phyloP scores from a whole-genome alignment of 2,113 vertebrate species.

The Phylloscopus whistleri region DNA sequence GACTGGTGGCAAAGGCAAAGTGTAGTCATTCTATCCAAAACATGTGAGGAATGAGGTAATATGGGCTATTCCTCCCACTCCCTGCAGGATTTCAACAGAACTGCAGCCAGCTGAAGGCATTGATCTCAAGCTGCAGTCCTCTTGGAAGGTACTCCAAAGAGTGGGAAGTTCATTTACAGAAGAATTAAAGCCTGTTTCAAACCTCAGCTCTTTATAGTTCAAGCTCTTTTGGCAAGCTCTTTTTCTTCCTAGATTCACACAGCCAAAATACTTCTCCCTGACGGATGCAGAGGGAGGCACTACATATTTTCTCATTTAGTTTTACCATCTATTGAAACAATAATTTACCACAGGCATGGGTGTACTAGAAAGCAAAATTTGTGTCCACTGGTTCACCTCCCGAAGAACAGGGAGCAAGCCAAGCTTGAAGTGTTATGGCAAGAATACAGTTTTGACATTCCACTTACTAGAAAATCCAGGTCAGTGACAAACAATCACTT shows the following conservation, averaged over 20 bases:
- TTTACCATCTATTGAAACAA: neutral
- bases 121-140: conserved; percentile 3
- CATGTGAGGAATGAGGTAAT: conserved; percentile 30
- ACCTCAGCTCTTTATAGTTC: neutral
- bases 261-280: neutral
- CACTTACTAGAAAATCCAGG: neutral
- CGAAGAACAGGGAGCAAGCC: neutral
- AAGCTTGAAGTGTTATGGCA: neutral
- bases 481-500: neutral
- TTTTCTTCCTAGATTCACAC: neutral
- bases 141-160: conserved; percentile 35
- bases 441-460: neutral
- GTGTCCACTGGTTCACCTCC: neutral
- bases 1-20: conserved; percentile 14
- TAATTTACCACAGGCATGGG: neutral
- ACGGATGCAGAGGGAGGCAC: neutral
- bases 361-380: neutral
- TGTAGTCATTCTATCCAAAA: neutral
- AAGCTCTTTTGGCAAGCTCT: neutral
- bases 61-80: conserved; percentile 28
- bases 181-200: conserved; percentile 19
- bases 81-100: neutral
- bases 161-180: neutral
- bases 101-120: conserved; percentile 30
- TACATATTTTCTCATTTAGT: neutral